Base-by-base conservation (phyloP, 1,140 invertebrate genomes). In the Andrena cerasifolii region DNA sequence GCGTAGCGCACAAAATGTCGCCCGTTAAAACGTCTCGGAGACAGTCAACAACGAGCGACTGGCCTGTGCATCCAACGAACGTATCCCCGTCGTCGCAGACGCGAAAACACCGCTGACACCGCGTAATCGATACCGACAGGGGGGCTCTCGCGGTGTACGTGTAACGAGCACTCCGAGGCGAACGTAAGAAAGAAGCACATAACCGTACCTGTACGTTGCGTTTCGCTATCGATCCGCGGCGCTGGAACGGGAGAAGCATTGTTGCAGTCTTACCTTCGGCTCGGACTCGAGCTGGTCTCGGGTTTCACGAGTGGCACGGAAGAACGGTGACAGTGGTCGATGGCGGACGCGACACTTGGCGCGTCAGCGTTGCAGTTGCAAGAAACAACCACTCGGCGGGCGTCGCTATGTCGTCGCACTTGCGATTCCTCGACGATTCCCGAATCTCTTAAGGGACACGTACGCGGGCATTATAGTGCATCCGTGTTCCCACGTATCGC, bases 401-500 rank as follows among this genome's bases (percentile, higher is more conserved):
- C 16, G 28, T 78, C 62, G 71, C 66, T 84, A 79, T 70, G 75
- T 84, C 75, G 66, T 49, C 31, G 72, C 75, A 71, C 56, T 79
- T 51, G 7, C 49, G 28, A 67, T 82, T 67, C 63, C 66, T 79
- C 53, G 31, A 56, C 45, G 76, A 72, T 70, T 54, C 73, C 65
- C 79, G 67, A 78, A 28, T 79, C 21, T 65, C 43, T 62, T 54
- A 77, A 51, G 24, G 61, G 54, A 70, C 72, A 78, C 58, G 77
- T 78, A 78, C 67, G 58, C 70, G 73, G 72, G 79, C 87, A 88
- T 88, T 88, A 86, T 88, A 86, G 47, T 58, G 81, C 65, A 76
- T 82, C 79, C 71, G 63, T 51, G 10, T 40, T 40, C 36, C 59
- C 78, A 77, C 56, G 54, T 79, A 80, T 78, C 61, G 75, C 67